These are phyloP conservation scores for Peromyscus attwateri DNA, from an alignment of 2,797 vertebrate species.

Conservation along the genomic window DNA sequence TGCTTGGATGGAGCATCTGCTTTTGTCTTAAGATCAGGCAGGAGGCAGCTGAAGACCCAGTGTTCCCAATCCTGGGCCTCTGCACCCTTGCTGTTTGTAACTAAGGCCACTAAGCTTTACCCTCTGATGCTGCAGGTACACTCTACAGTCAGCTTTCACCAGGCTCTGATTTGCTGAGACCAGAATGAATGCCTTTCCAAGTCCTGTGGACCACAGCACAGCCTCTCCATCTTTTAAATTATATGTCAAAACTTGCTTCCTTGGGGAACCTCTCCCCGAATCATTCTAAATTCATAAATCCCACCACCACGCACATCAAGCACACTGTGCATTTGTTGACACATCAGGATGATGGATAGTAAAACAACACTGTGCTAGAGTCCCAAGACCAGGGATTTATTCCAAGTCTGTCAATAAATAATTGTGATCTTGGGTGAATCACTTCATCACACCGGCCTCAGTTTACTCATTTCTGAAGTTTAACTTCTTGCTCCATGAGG, in stretches of 20 bases:
- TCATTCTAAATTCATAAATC: conserved; percentile 75
- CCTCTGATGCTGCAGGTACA: background rate
- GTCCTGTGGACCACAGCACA: conserved; percentile 62
- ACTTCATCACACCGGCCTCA: conserved; percentile 24
- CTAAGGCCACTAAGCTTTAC: background rate
- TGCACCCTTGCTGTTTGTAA: conserved; percentile 8
- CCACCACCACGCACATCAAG: background rate
- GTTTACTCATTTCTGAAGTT: conserved; percentile 46
- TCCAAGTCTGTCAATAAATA: conserved; percentile 61
- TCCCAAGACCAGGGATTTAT: conserved; percentile 46
- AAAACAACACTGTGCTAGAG: conserved; percentile 26
- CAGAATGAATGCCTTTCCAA: conserved; percentile 62
- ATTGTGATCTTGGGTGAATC: conserved; percentile 54
- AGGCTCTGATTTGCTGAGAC: conserved; percentile 55
- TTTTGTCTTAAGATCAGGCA: conserved; percentile 23
- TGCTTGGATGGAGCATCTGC: background rate
- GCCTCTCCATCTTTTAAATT: conserved; percentile 78
- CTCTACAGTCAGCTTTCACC: background rate
- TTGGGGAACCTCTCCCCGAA: conserved; percentile 58
- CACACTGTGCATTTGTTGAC: conserved; percentile 60
- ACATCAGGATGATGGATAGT: conserved; percentile 32
- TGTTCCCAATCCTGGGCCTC: background rate
- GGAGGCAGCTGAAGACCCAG: background rate
- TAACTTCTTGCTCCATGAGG: conserved; percentile 27
- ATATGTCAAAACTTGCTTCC: conserved; percentile 69